Base-by-base conservation (phyloP, 1,140 invertebrate genomes). In the Drosophila miranda region DNA sequence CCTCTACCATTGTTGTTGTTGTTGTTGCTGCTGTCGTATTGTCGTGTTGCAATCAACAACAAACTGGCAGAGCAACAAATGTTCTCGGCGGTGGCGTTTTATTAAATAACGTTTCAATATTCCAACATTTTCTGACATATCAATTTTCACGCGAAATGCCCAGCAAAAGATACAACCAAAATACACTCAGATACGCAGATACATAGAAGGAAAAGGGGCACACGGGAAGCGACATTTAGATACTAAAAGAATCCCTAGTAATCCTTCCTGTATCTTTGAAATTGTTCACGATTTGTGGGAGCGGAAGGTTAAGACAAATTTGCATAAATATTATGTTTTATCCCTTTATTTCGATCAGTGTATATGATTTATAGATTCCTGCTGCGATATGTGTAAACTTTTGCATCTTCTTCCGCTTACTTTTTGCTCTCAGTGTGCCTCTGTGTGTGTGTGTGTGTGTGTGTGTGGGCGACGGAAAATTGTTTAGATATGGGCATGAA, bases 41-140 rank as follows among this genome's bases (percentile, higher is more conserved):
- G 61, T 66, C 64, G 52, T 75, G 62, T 59, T 80, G 77, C 78
- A 81, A 82, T 72, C 77, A 60, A 51, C 58, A 56, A 73, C 68
- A 56, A 73, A 73, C 42, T 75, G 49, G 53, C 62, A 55, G 46
- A 77, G 66, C 76, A 79, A 54, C 54, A 80, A 66, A 75, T 60
- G 55, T 61, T 50, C 53, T 55, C 53, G 68, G 59, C 61, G 41
- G 34, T 74, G 62, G 45, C 58, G 19, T 63, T 73, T 87, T 87
- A 84, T 84, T 84, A 74, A 84, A 84, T 86, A 86, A 86, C 81
- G 74, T 86, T 86, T 87, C 81, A 87, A 86, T 86, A 86, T 86
- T 87, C 78, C 60, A 87, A 82, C 81, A 75, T 78, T 81, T 75
- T 82, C 74, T 87, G 81, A 86, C 81, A 86, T 87, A 87, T 86